Evolutionary conservation across 2,797 vertebrate genomes (phyloP).

Genomic region (Phalanger gymnotis): DNA sequence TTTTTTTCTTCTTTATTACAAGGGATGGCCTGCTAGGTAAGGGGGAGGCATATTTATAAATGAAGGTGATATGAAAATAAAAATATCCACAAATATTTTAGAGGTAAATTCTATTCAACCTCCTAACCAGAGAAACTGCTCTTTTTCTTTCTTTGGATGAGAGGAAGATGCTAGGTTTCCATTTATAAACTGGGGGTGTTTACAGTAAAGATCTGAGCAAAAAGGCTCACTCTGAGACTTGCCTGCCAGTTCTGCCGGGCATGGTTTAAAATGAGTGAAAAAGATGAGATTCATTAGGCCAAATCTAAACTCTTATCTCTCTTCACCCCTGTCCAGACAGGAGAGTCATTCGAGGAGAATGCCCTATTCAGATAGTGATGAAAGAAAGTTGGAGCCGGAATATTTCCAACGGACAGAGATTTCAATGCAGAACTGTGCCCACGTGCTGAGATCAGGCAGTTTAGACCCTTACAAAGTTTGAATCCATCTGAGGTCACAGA

Average conservation of each 20-base stretch:
- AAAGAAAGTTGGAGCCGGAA: conserved; percentile 36
- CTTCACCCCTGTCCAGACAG: not conserved
- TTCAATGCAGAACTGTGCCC: conserved; percentile 39
- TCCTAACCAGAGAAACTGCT: not conserved
- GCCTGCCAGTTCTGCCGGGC: conserved; percentile 19
- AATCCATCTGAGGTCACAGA: conserved; percentile 64
- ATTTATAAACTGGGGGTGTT: conserved; percentile 1
- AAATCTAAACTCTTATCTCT: not conserved
- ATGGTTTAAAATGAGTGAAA: conserved; percentile 17
- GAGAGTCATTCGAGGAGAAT: conserved; percentile 28
- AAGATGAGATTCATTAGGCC: conserved; percentile 45
- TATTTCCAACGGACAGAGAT: not conserved
- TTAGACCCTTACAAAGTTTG: conserved; percentile 58
- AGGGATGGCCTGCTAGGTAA: not conserved
- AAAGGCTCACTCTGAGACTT: not conserved
- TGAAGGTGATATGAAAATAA: not conserved
- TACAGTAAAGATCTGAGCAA: not conserved
- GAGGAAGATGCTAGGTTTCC: conserved; percentile 20
- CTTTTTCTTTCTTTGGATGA: conserved; percentile 23
- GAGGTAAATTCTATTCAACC: not conserved
- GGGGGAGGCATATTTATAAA: not conserved
- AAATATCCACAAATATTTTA: not conserved
- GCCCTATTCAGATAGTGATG: not conserved
- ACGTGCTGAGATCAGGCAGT: conserved; percentile 19
- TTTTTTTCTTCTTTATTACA: not conserved